Percentiles rank a stretch among this genome's conserved stretches.
phyloP scores from a whole-genome alignment of 2,888 invertebrate genomes.

The Penaeus monodon region DNA sequence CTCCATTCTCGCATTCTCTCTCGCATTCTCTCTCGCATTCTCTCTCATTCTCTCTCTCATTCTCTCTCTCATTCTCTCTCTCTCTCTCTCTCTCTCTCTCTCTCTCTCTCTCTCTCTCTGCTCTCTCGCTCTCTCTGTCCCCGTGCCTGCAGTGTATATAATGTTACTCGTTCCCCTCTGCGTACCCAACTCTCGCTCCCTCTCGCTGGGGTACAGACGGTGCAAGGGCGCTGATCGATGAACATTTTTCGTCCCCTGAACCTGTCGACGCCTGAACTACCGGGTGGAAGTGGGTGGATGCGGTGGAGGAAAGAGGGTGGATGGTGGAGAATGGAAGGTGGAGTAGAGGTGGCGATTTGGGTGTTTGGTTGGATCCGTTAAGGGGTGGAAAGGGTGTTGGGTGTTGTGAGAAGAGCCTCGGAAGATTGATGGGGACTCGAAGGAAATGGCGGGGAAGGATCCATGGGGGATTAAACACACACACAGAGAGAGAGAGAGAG shows the following conservation, averaged over 20 bases:
- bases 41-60: background rate
- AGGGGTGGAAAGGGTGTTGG: background rate
- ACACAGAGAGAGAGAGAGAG: background rate
- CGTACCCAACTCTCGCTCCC: too few relatives aligned
- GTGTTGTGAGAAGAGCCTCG: background rate
- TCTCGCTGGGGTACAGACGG: too few relatives aligned
- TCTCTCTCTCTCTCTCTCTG: background rate
- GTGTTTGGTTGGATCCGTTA: background rate
- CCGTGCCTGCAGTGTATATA: background rate
- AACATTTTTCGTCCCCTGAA: too few relatives aligned
- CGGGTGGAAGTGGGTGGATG: background rate
- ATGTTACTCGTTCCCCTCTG: background rate
- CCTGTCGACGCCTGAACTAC: too few relatives aligned
- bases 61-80: slow-evolving; percentile 16
- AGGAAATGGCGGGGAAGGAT: background rate
- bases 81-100: background rate
- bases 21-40: background rate
- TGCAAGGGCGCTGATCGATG: too few relatives aligned
- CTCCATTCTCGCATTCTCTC: background rate
- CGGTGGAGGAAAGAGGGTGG: background rate
- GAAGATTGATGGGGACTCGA: background rate
- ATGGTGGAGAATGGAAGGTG: background rate
- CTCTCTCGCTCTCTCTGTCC: background rate
- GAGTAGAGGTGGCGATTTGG: background rate
- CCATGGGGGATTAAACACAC: background rate